Evolutionary conservation across 2,888 invertebrate genomes (phyloP).

Genomic region (Alentia gelatinosa): DNA sequence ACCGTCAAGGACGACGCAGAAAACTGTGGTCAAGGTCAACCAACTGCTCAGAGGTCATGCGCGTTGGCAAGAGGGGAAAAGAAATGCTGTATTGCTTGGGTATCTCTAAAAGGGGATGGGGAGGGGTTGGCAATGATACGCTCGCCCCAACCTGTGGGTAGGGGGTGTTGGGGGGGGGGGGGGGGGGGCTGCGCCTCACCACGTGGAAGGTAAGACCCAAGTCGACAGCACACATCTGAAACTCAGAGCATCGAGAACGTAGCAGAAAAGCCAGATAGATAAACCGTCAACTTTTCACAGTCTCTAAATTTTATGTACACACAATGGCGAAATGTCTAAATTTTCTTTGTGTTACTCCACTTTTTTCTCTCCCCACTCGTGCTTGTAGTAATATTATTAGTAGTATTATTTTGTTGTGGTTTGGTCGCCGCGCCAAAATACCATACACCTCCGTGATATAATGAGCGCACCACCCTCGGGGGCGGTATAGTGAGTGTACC

Average conservation of each 20-base stretch:
- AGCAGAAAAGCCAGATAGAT: conserved; percentile 45
- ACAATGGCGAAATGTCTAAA: conserved; percentile 20
- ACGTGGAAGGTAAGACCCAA: background rate
- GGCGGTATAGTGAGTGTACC: background rate
- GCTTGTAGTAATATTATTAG: no score
- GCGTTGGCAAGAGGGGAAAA: background rate
- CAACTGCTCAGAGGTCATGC: no score
- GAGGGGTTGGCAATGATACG: background rate
- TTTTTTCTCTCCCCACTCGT: no score
- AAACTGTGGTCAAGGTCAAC: background rate
- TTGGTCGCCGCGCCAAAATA: background rate
- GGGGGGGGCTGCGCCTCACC: background rate
- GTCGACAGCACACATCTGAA: background rate
- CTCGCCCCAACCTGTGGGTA: background rate
- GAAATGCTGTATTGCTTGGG: conserved; percentile 10
- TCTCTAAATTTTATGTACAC: conserved; percentile 37
- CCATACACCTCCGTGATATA: background rate
- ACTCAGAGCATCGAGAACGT: background rate
- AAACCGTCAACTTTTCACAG: conserved; percentile 11
- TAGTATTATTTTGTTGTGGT: background rate
- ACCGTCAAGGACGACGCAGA: background rate
- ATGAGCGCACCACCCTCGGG: background rate
- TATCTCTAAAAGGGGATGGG: background rate
- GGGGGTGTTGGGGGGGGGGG: background rate
- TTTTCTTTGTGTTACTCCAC: background rate